Evolutionary conservation across 2,888 invertebrate genomes (phyloP), one percentile per base, ranked within the genome.

Genomic region (Sarcophaga carnaria): DNA sequence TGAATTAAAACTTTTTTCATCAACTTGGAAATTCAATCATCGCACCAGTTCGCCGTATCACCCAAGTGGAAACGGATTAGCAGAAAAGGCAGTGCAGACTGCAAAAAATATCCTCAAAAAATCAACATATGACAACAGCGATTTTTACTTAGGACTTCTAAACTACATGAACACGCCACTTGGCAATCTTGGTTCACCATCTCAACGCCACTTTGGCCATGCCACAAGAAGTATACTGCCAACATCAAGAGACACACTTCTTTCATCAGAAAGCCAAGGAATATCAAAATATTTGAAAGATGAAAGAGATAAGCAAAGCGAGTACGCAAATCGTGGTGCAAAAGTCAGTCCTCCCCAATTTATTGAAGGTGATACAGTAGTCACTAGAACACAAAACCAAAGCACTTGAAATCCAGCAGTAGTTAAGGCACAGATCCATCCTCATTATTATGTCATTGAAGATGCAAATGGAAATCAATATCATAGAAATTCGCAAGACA

Each of bases 61-160:
- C 22, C 72, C 72, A 14, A 80, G 72, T 14, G 80, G 67, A 1
- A 80, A 74, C 47, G 80, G 75, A 10, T 54, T 75, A 22, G 76
- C 75, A 17, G 75, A 76, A 17, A 75, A 62, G 22, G 70, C 81
- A 54, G 75, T 75, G 6, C 81, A 81, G 49, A 76, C 64, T 2
- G 75, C 81, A 10, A 79, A 70, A 20, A 79, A 79, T 11, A 70
- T 79, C 10, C 22, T 79, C 6, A 79, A n/a, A 63, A n/a, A 77
- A 60, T 76, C 76, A 22, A 10, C 8, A 4, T 76, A 76, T n/a
- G 76, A 76, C 47, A 76, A 59, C 66, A 66, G 76, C n/a, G 66
- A 66, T n/a, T 54, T 37, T 11, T 54, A 66, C 20, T 59, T 76
- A n/a, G 54, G 66, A 10, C 27, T 76, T 10, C 66, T 76, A 5